Conservation (phyloP, 2,888 invertebrate genomes). For the Matsumyia berberina region DNA sequence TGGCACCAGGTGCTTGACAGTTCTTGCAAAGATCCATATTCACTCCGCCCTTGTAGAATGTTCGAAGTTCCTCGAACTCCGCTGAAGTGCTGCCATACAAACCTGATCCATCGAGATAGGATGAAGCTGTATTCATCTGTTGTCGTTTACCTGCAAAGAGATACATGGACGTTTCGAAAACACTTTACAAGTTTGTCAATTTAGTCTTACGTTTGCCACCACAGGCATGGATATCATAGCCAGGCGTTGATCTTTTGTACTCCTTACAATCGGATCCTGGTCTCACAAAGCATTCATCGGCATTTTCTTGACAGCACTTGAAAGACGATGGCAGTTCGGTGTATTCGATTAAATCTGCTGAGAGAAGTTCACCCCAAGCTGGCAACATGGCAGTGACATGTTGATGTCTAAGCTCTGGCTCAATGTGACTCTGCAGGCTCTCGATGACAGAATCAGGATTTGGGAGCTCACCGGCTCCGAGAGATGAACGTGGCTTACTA, state of each 20-base stretch:
- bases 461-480: conserved; percentile 87
- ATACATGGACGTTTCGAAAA: neutral
- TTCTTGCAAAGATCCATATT: conserved; percentile 88
- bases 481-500: conserved; percentile 84
- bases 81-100: conserved; percentile 91
- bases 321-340: conserved; percentile 86
- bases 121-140: conserved; percentile 93
- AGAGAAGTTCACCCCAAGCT: conserved; percentile 91
- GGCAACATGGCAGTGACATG: conserved; percentile 91
- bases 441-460: conserved; percentile 87
- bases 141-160: conserved; percentile 87
- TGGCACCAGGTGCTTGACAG: conserved; percentile 88
- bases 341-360: conserved; percentile 89
- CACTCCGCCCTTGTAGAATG: conserved; percentile 89
- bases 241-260: conserved; percentile 90
- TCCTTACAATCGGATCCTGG: conserved; percentile 86
- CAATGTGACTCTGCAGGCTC: conserved; percentile 86
- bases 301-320: conserved; percentile 80
- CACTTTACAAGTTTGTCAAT: too few species aligned
- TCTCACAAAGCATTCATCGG: conserved; percentile 85
- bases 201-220: conserved; percentile 86
- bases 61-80: conserved; percentile 88
- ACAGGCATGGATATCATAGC: conserved; percentile 87
- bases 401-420: conserved; percentile 86
- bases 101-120: conserved; percentile 93